A percentile compares a stretch with the other conserved stretches of the same genome.
Evolutionary conservation across 2,888 invertebrate genomes (phyloP).

Genomic region (Hirtodrosophila cameraria): DNA sequence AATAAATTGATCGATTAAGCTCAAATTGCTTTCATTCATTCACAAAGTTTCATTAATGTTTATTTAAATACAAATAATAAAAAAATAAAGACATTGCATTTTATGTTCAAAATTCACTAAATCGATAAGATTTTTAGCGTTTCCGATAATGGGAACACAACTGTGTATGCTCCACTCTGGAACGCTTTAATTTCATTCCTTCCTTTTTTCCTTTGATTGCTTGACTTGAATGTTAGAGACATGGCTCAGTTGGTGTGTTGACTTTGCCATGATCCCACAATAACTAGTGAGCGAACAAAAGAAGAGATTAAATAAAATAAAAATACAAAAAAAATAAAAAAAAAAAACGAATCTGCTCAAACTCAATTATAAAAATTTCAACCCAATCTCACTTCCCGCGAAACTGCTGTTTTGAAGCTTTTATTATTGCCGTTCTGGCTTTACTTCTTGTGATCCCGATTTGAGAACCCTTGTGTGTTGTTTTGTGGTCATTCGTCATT

Average conservation of each 20-base stretch:
- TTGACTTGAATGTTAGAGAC: conserved; percentile 28
- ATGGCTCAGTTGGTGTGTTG: conserved; percentile 7
- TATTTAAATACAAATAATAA: too few species aligned
- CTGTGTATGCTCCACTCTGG: conserved; percentile 23
- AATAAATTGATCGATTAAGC: too few species aligned
- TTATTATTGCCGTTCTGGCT: conserved; percentile 61
- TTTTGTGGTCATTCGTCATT: conserved; percentile 76
- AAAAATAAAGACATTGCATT: too few species aligned
- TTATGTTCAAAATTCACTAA: too few species aligned
- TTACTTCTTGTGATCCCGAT: conserved; percentile 64
- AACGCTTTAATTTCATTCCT: conserved; percentile 39
- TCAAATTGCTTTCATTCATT: too few species aligned
- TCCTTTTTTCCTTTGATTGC: conserved; percentile 20
- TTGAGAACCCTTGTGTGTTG: conserved; percentile 55
- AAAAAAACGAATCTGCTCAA: conserved; percentile 50
- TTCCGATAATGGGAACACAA: too few species aligned
- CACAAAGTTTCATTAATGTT: too few species aligned
- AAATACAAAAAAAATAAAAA: conserved; percentile 10
- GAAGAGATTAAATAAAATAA: conserved; percentile 52
- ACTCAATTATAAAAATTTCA: conserved; percentile 76
- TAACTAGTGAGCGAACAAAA: conserved; percentile 32
- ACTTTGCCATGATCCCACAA: conserved; percentile 8
- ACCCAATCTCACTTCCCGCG: conserved; percentile 78
- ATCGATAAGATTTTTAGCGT: too few species aligned
- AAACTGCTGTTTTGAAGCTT: conserved; percentile 64